Evolutionary conservation across 1,140 invertebrate species (phyloP).

Genomic region (Portunus trituberculatus): DNA sequence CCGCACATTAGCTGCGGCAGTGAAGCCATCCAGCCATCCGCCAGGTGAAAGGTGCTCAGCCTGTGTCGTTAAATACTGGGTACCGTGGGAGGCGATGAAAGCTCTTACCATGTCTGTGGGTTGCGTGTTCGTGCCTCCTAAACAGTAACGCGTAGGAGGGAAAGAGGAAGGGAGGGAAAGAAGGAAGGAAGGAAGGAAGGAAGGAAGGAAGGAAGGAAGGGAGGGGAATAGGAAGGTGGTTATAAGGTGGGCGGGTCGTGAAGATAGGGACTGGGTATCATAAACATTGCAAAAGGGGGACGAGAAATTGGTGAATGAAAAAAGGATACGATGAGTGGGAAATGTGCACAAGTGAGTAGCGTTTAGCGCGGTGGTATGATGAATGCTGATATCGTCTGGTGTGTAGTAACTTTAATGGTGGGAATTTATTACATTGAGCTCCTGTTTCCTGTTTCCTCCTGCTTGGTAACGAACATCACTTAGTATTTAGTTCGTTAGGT

Average conservation of each 20-base stretch:
- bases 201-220: neutral
- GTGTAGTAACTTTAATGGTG: too few species aligned
- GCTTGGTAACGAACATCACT: too few species aligned
- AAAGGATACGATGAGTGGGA: neutral
- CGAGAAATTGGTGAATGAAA: neutral
- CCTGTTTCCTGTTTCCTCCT: too few species aligned
- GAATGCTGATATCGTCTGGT: too few species aligned
- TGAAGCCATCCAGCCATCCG: too few species aligned
- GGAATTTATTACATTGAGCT: too few species aligned
- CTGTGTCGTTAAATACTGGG: neutral
- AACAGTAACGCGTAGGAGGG: neutral
- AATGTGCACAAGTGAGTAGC: neutral
- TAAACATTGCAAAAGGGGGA: neutral
- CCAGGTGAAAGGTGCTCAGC: neutral
- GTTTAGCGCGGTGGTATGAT: too few species aligned
- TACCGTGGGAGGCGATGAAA: neutral
- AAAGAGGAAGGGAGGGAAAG: neutral
- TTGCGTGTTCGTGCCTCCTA: neutral
- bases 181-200: too few species aligned
- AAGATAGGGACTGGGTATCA: neutral
- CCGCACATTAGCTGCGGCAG: too few species aligned
- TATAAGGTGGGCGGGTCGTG: constrained; percentile 8
- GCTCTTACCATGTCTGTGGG: neutral
- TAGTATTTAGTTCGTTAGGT: too few species aligned
- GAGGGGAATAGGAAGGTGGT: neutral